A percentile compares a stretch with the other conserved stretches of the same genome.
Evolutionary conservation across 2,888 invertebrate genomes (phyloP).

Genomic region (Callyntrura sp.): DNA sequence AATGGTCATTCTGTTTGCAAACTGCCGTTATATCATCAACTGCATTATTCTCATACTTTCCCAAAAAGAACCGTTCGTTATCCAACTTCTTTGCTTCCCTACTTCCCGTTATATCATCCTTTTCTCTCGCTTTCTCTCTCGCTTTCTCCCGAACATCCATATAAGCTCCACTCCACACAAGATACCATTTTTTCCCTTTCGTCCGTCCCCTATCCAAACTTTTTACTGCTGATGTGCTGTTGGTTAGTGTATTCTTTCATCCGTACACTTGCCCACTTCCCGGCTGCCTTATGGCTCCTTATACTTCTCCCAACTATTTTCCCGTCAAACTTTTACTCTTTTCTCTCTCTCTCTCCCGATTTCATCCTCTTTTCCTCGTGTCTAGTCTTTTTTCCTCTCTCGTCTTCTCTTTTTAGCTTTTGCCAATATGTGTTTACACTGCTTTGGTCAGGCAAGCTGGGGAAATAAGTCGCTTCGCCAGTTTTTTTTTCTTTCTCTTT

Average conservation of each 20-base stretch:
- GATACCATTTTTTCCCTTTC: conserved; percentile 38
- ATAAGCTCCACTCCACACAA: conserved; percentile 29
- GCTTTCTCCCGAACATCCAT: conserved; percentile 27
- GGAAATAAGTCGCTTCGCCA: background rate
- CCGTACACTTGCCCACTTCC: conserved; percentile 46
- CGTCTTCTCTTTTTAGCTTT: conserved; percentile 9
- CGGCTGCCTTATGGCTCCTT: conserved; percentile 24
- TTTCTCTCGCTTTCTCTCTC: background rate
- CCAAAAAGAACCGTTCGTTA: too few species aligned
- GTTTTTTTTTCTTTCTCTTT: background rate
- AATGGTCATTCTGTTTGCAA: too few species aligned
- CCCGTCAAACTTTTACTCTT: conserved; percentile 73
- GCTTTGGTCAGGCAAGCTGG: conserved; percentile 47
- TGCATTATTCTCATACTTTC: too few species aligned
- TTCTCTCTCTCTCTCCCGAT: background rate
- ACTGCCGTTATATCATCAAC: too few species aligned
- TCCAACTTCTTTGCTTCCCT: conserved; percentile 37
- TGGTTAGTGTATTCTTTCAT: conserved; percentile 55
- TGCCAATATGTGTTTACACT: conserved; percentile 34
- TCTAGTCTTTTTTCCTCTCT: conserved; percentile 25
- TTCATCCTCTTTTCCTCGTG: conserved; percentile 31
- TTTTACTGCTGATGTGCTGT: conserved; percentile 33
- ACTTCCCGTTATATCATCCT: background rate
- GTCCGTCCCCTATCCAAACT: conserved; percentile 55
- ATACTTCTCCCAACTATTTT: conserved; percentile 75